Base-by-base conservation (phyloP, 2,888 invertebrate species). In the Caenorhabditis panamensis region DNA sequence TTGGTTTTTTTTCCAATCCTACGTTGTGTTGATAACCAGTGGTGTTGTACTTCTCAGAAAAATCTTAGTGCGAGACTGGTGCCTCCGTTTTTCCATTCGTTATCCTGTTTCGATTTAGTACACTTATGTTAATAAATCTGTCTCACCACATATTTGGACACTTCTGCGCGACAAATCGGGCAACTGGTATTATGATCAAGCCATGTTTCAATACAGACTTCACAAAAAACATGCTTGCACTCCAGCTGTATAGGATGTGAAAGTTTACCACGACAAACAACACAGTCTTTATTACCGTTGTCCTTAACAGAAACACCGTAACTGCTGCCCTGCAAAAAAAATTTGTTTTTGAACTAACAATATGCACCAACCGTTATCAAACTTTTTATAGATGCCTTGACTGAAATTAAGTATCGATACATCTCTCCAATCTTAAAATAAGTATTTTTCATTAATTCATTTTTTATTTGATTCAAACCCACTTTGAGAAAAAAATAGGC, bases 181-280 rank as follows among this genome's bases (percentile, higher is more conserved):
- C 89, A 89, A 0, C 88, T 89, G 16, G 83, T 77, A 24, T 87
- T 84, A 66, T 82, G 77, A 37, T 88, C 88, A 47, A 87, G 59
- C 88, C 89, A 89, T 11, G 87, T 88, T 31, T 87, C 86, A 22
- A 89, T 87, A 56, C 89, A 89, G 8, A 71, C 72, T 37, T 83
- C 79, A 58, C 89, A 89, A 73, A 89, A 89, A 16, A 88, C 83
- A 64, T 89, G 89, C 13, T 72, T 73, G 63, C 89, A 89, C 4
- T 80, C 69, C 8, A 89, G 80, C 84, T 61, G 54, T 4, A 75
- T 75, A 9, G 80, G 75, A 11, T 69, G 20, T 1, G 22, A 9
- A 24, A 79, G 26, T 9, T 75, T 69, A n/a, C 62, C 69, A 37
- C 69, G 63, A 18, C 80, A 80, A 1, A 80, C 71, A 20, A 69